Evolutionary conservation across 2,888 invertebrate species (phyloP).

Genomic region (Megamerina dolium): DNA sequence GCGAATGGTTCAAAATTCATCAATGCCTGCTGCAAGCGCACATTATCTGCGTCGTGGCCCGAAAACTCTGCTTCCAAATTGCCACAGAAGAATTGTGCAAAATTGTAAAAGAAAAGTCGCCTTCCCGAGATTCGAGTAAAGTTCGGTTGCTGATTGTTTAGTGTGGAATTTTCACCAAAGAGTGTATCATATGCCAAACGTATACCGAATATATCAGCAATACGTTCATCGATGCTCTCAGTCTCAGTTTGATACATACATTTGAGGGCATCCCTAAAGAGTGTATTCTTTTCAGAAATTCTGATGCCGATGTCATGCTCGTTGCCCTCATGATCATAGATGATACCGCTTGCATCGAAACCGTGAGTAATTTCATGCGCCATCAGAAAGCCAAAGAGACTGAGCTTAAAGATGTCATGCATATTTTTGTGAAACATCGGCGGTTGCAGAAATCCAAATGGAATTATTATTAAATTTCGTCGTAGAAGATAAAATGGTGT

Average conservation of each 20-base stretch:
- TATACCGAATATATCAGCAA: constrained; percentile 36
- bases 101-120: constrained; percentile 34
- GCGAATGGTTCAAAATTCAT: constrained; percentile 32
- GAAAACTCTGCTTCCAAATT: constrained; percentile 12
- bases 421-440: constrained; percentile 23
- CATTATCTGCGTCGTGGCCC: constrained; percentile 35
- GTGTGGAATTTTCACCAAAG: constrained; percentile 12
- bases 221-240: constrained; percentile 29
- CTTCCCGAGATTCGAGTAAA: constrained; percentile 20
- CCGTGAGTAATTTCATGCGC: constrained; percentile 39
- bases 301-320: constrained; percentile 1
- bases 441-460: constrained; percentile 30
- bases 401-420: constrained; percentile 30
- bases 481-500: constrained; percentile 30
- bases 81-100: constrained; percentile 42
- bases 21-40: constrained; percentile 30
- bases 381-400: constrained; percentile 36
- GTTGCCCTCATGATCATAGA: constrained; percentile 26
- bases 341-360: constrained; percentile 28
- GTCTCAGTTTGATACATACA: constrained; percentile 26
- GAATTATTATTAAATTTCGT: constrained; percentile 34
- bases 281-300: constrained; percentile 17
- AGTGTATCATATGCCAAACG: constrained; percentile 30
- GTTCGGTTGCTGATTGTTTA: constrained; percentile 7
- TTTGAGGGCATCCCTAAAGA: constrained; percentile 6